Percentiles rank a stretch among this genome's conserved stretches.
Conservation (phyloP, 2,797 vertebrate species). For the Acrocephalus scirpaceus region DNA sequence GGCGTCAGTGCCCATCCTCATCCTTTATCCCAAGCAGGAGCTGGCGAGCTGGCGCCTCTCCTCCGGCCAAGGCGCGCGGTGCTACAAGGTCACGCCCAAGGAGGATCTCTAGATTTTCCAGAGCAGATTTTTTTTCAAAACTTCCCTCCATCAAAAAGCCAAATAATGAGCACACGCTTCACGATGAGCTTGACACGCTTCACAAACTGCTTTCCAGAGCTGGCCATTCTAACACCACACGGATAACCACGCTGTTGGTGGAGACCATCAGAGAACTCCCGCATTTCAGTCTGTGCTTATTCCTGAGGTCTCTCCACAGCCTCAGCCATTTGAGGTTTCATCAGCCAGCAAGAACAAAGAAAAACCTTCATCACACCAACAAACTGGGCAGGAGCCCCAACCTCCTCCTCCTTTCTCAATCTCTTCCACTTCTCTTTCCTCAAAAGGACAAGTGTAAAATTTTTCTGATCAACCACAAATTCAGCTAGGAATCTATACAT, state of each 20-base stretch:
- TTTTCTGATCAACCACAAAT: background rate
- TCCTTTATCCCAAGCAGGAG: slow-evolving; percentile 29
- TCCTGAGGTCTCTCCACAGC: background rate
- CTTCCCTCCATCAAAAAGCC: background rate
- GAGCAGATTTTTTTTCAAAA: background rate
- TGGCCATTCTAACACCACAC: background rate
- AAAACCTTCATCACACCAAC: background rate
- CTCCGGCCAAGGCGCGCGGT: background rate
- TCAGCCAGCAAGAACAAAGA: background rate
- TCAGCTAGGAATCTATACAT: background rate
- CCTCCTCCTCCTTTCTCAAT: background rate
- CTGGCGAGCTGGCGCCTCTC: background rate
- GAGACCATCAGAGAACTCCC: background rate
- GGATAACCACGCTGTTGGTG: background rate
- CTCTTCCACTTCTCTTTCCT: background rate
- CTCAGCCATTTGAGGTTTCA: background rate
- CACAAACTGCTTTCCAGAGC: background rate
- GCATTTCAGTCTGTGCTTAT: background rate
- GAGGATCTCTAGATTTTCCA: background rate
- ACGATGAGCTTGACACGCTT: background rate
- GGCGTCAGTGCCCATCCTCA: background rate
- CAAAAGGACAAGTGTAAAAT: background rate
- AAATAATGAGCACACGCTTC: background rate
- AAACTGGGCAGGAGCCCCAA: background rate
- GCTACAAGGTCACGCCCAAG: slow-evolving; percentile 45